phyloP scores from a whole-genome alignment of 2,797 vertebrate species.

The Muscicapa striata region DNA sequence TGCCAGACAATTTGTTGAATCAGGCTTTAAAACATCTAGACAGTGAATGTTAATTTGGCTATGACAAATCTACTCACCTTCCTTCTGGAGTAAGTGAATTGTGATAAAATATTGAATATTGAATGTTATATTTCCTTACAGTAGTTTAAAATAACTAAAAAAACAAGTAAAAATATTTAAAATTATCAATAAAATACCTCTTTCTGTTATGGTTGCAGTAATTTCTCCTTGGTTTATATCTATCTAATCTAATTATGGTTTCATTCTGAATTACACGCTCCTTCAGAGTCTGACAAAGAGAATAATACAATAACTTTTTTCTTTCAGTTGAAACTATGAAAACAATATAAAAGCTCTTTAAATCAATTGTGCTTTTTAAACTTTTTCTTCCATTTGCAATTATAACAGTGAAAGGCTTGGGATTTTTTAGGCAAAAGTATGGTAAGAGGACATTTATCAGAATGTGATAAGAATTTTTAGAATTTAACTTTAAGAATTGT shows the following conservation, averaged over 20 bases:
- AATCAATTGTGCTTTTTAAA: neutral
- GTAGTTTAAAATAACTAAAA: neutral
- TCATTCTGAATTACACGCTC: slow-evolving; percentile 44
- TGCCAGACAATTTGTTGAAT: neutral
- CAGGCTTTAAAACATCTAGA: neutral
- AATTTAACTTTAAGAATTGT: slow-evolving; percentile 33
- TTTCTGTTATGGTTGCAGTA: neutral
- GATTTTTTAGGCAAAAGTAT: neutral
- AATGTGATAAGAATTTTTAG: too few species aligned
- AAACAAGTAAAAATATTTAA: neutral
- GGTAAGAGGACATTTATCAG: slow-evolving; percentile 9
- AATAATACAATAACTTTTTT: neutral
- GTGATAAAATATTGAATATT: neutral
- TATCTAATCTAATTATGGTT: slow-evolving; percentile 35
- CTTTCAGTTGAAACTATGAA: slow-evolving; percentile 18
- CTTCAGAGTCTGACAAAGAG: slow-evolving; percentile 38
- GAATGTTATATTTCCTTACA: neutral
- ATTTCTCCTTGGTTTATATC: slow-evolving; percentile 37
- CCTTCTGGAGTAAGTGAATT: neutral
- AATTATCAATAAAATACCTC: neutral
- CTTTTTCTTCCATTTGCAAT: neutral
- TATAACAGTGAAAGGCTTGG: neutral
- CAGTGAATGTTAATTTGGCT: neutral
- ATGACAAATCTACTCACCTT: neutral
- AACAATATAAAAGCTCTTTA: slow-evolving; percentile 6